Base-by-base conservation (phyloP, 2,888 invertebrate genomes). In the Tiliacea citrago region DNA sequence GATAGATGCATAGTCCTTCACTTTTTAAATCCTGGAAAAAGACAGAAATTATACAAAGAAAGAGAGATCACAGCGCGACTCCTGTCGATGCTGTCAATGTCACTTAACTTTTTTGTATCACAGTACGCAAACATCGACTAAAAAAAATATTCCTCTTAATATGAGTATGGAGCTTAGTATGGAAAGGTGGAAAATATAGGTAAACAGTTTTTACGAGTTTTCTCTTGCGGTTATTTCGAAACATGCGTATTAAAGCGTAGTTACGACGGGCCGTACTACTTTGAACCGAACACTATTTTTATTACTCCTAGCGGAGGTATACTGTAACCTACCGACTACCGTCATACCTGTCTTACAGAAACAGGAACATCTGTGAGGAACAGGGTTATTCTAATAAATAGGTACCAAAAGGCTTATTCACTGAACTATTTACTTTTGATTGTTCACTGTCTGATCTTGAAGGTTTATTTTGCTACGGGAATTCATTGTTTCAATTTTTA, bases 1-100 rank as follows among this genome's bases (percentile, higher is more conserved):
- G 53, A 16, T 49, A 53, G 35, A 49, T n/a, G 9, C 79, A 47
- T 77, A 45, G 0, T 49, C 16, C 35, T 45, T 4, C 18, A 67
- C 29, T 71, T 57, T 49, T 57, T 42, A 42, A 60, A 60, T 57
- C 12, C 45, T 45, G 29, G n/a, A 42, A 68, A 70, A 16, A 35
- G 45, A 68, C 61, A 47, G 47, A n/a, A 51, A 60, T 35, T 16
- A 39, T 35, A 8, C 13, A 3, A 13, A 39, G 10, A 42, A 21
- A 42, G 42, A 21, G 16, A 18, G 45, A n/a, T 39, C 39, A 42
- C 12, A 61, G 39, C 18, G 49, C 51, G 29, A 51, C n/a, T n/a
- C n/a, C n/a, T n/a, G 16, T 13, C 9, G 21, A 24, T 16, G 16
- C 42, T 68, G 55, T 45, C 71, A 71, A 45, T n/a, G n/a, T 53